A percentile compares a stretch with the other conserved stretches of the same genome.
phyloP scores from a whole-genome alignment of 2,113 vertebrate genomes.

The Hyla sarda region DNA sequence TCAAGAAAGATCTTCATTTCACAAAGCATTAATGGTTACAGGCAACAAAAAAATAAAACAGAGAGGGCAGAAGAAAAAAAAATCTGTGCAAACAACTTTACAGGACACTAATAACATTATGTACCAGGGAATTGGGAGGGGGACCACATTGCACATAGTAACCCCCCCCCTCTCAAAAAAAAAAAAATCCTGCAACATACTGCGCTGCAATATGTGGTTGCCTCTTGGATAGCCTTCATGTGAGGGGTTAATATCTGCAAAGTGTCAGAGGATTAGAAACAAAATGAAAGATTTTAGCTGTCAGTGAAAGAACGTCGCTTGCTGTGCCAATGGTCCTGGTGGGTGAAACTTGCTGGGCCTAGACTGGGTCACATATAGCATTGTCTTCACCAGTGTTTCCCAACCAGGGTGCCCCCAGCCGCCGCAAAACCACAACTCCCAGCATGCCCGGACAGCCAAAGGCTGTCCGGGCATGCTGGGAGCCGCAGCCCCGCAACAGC shows the following conservation, averaged over 20 bases:
- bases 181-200: neutral
- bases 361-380: conserved; percentile 45
- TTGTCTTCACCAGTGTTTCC: too few species aligned
- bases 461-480: too few species aligned
- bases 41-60: conserved; percentile 76
- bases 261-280: conserved; percentile 50
- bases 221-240: neutral
- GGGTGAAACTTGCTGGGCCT: conserved; percentile 22
- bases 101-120: conserved; percentile 80
- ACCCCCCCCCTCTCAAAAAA: too few species aligned
- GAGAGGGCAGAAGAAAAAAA: conserved; percentile 72
- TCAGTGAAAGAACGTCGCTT: conserved; percentile 60
- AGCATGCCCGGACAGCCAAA: too few species aligned
- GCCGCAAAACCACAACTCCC: too few species aligned
- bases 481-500: too few species aligned
- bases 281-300: conserved; percentile 64
- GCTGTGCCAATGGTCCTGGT: conserved; percentile 53
- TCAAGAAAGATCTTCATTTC: conserved; percentile 77
- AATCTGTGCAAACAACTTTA: conserved; percentile 83
- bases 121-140: conserved; percentile 74
- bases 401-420: too few species aligned
- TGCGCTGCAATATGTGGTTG: conserved; percentile 41
- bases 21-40: conserved; percentile 89
- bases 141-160: conserved; percentile 62
- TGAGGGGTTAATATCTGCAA: conserved; percentile 30